Base-by-base conservation (phyloP, 1,140 invertebrate genomes). In the Pachyrhynchus sulphureomaculatus region DNA sequence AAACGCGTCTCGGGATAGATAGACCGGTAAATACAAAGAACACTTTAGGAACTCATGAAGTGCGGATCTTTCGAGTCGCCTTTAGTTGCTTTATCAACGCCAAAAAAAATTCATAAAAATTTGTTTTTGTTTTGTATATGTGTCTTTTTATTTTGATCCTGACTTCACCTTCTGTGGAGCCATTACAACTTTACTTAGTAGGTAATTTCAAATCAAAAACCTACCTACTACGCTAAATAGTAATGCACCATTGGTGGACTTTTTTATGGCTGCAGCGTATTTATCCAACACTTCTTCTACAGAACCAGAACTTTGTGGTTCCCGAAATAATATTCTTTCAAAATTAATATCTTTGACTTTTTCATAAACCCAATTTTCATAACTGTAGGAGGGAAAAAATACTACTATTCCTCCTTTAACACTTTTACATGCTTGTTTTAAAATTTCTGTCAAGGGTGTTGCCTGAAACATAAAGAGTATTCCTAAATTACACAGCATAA, bases 361-460 rank as follows among this genome's bases (percentile, higher is more conserved):
- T 63, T 87, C 79, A 71, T 85, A 89, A 1, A 92, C 79, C 15
- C 73, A 78, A 65, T 93, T 84, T 75, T 97, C 90, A 74, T 95
- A 96, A 24, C 91, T 90, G 70, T 99, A 98, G 0, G 95, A 98
- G 1, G 95, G 90, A 59, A 99, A 86, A 78, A 99, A 99, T 66
- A 90, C 89, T 2, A 99, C 91, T n/a, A 98, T 79, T 1, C 96
- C 96, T 13, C 90, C 93, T 23, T 93, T 93, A 37, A 98, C 83
- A 49, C 90, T 79, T 62, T 86, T 87, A 66, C 86, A 88, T 8
- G 95, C 73, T 76, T 92, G 91, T 64, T 82, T 70, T 24, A 98
- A 69, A 20, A 90, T 63, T 2, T 51, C 15, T 63, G 65, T 71
- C 17, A 72, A 45, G 49, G 42, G 56, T 13, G 55, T 18, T 8